Percentiles rank a stretch among this genome's conserved stretches.
Conservation (phyloP, 2,888 invertebrate species). For the Tanypteryx hageni region DNA sequence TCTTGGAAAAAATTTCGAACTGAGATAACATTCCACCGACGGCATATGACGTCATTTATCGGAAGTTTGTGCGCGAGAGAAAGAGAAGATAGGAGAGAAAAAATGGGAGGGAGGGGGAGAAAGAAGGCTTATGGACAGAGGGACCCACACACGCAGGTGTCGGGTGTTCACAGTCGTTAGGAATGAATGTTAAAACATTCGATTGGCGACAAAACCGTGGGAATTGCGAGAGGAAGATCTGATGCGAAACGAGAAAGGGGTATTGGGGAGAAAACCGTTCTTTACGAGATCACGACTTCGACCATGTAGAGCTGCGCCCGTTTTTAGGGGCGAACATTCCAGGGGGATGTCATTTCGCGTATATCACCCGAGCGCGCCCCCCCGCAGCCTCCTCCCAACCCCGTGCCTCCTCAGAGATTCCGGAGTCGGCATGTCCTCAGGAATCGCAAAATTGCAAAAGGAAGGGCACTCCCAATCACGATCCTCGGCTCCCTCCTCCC, state of each 20-base stretch:
- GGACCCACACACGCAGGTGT: constrained; percentile 46
- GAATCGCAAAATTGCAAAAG: constrained; percentile 18
- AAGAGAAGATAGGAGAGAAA: not conserved
- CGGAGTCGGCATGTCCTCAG: constrained; percentile 6
- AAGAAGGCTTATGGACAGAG: not conserved
- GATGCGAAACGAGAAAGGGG: constrained; percentile 27
- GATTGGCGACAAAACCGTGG: constrained; percentile 51
- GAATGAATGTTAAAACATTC: constrained; percentile 51
- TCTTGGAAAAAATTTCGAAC: constrained; percentile 57
- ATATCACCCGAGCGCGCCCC: not conserved
- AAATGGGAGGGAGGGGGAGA: not conserved
- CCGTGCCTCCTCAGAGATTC: not conserved
- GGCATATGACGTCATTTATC: constrained; percentile 61
- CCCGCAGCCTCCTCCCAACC: not conserved
- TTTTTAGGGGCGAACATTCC: not conserved
- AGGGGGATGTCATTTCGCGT: constrained; percentile 2
- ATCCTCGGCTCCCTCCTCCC: not conserved
- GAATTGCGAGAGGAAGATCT: constrained; percentile 24
- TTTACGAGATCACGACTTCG: constrained; percentile 44
- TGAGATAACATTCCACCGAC: constrained; percentile 56
- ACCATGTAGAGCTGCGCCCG: not conserved
- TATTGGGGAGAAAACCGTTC: constrained; percentile 55
- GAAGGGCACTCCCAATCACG: constrained; percentile 25
- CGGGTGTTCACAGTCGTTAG: constrained; percentile 2
- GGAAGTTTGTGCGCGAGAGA: constrained; percentile 3